Evolutionary conservation across 2,888 invertebrate species (phyloP), one percentile per base, ranked within the genome.

Genomic region (Meiosimyza decipiens): DNA sequence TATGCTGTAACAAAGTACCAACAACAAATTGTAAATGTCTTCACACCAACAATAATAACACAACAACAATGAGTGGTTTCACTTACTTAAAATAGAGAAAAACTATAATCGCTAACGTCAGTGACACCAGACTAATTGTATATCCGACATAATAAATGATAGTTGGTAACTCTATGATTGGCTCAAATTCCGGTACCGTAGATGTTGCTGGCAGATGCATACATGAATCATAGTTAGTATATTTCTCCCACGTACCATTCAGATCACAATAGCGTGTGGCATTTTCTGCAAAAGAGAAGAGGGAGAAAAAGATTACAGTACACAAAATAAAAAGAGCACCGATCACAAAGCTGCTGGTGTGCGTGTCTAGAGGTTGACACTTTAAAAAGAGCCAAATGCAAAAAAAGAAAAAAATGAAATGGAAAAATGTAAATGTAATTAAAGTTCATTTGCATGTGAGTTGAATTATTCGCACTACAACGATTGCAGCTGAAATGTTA

Each of bases 111-210:
- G 96, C 96, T 73, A 95, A 88, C 63, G 92, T 90, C 71, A 96
- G 90, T 13, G 94, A 94, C 66, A 94, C 90, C 69, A 96, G 89
- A 79, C 96, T 96, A 78, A 96, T 88, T 72, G 92, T 91, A 88
- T 96, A 96, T 50, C 96, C 96, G 77, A 92, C 90, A 83, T 94
- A 92, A 88, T 96, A 96, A 79, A 95, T 92, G 80, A 92, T 91
- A 72, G 93, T 92, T 74, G 93, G 91, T 78, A 94, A 90, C 83
- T 93, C 93, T 64, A 89, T 88, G 77, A 88, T 88, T 54, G 87
- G 86, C 77, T 90, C 90, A 63, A 90, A 89, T 76, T 85, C 85
- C 47, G 83, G 79, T 52, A 89, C 87, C 64, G 88, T 87, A 57
- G 90, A 88, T 76, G 93, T 89, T 69, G 92, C 91, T 16, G 85